Conservation (phyloP, 2,797 vertebrate species). For the Nothura maculosa region DNA sequence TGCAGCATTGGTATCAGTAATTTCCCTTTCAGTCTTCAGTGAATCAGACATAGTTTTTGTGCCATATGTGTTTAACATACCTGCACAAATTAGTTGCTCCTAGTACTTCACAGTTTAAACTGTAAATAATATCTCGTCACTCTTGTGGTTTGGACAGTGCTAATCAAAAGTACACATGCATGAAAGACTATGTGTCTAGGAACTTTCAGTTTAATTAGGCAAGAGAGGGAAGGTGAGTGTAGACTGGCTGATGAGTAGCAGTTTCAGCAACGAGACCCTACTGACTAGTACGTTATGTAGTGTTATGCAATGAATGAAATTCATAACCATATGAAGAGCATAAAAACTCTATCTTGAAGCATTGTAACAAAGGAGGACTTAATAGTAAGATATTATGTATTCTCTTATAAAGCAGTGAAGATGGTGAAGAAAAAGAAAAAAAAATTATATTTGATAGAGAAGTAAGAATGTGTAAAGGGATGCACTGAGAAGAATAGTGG, state of each 20-base stretch:
- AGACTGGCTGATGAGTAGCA: not conserved
- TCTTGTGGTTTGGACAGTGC: not conserved
- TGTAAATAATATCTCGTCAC: not conserved
- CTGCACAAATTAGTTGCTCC: not conserved
- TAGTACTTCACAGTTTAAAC: not conserved
- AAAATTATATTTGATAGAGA: not conserved
- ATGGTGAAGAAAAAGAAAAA: not conserved
- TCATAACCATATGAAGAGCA: accelerated
- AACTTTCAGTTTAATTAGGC: not conserved
- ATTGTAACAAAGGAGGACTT: not conserved
- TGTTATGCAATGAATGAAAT: not conserved
- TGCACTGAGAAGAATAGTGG: not conserved
- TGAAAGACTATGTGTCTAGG: not conserved
- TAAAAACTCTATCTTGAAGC: not conserved
- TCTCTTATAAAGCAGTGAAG: not conserved
- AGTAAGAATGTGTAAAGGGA: not conserved
- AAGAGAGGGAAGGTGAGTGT: not conserved
- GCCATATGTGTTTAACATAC: not conserved
- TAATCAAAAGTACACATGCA: not conserved
- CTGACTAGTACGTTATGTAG: not conserved
- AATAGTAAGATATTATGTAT: too few species aligned
- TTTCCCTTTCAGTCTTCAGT: constrained; percentile 58
- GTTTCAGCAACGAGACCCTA: not conserved
- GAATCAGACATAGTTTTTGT: constrained; percentile 23
- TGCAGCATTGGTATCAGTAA: constrained; percentile 48